Evolutionary conservation across 2,888 invertebrate genomes (phyloP).

Genomic region (Philereme vetulata): DNA sequence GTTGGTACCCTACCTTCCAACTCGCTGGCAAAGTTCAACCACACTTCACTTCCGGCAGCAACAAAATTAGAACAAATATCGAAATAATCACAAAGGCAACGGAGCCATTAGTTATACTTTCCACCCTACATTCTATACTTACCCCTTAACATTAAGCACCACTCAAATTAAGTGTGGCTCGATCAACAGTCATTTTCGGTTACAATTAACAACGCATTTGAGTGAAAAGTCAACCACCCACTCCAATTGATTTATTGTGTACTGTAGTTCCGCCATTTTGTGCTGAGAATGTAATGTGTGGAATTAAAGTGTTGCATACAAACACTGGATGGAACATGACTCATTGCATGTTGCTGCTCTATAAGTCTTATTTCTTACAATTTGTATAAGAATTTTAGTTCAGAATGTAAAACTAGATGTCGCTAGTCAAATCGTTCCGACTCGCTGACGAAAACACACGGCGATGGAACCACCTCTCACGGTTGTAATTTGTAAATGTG

Average conservation of each 20-base stretch:
- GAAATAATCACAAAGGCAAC: conserved; percentile 73
- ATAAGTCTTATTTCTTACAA: no score
- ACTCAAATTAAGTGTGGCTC: conserved; percentile 84
- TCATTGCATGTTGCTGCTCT: no score
- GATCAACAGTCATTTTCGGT: conserved; percentile 84
- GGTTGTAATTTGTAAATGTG: no score
- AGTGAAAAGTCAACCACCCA: conserved; percentile 84
- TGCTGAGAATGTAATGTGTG: conserved; percentile 63
- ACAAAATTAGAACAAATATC: conserved; percentile 63
- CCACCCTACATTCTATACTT: conserved; percentile 57
- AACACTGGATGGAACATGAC: conserved; percentile 30
- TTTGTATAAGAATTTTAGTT: no score
- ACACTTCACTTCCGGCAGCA: conserved; percentile 60
- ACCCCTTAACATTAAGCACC: conserved; percentile 69
- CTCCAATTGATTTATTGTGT: conserved; percentile 84
- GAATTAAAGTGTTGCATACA: conserved; percentile 31
- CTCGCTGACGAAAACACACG: no score
- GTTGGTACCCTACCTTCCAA: conserved; percentile 10
- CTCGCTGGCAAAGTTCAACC: conserved; percentile 51
- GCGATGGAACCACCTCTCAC: no score
- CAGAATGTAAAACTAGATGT: no score
- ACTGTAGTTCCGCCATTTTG: conserved; percentile 80
- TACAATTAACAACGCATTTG: conserved; percentile 84
- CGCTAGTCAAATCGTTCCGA: no score
- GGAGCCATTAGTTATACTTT: conserved; percentile 67